phyloP scores from a whole-genome alignment of 2,113 vertebrate species.

The Oceanites oceanicus region DNA sequence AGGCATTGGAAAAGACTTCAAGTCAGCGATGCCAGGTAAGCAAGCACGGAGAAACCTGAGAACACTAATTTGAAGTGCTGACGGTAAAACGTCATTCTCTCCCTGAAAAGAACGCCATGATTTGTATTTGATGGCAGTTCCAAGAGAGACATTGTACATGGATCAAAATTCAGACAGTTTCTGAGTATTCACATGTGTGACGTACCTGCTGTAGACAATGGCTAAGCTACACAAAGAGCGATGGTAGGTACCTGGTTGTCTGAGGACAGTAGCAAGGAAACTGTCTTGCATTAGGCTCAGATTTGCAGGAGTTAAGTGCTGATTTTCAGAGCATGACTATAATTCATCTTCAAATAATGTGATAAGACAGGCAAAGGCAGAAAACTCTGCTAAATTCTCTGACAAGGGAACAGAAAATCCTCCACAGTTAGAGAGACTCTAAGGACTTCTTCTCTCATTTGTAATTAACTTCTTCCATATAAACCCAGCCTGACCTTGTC shows the following conservation, averaged over 20 bases:
- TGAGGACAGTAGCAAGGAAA: not conserved
- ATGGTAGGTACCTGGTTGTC: not conserved
- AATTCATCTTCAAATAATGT: constrained; percentile 19
- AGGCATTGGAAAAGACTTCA: not conserved
- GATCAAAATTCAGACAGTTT: not conserved
- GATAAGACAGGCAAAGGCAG: constrained; percentile 31
- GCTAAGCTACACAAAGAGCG: accelerated
- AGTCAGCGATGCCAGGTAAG: not conserved
- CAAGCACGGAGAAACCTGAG: not conserved
- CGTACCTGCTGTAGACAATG: not conserved
- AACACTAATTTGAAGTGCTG: not conserved
- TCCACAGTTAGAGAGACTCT: constrained; percentile 8
- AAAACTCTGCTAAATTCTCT: constrained; percentile 29
- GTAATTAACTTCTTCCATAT: constrained; percentile 48
- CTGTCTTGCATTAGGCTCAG: not conserved
- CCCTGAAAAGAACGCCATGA: not conserved
- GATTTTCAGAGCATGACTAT: constrained; percentile 17
- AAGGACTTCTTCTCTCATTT: constrained; percentile 26
- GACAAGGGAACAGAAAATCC: constrained; percentile 35
- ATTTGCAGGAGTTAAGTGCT: not conserved
- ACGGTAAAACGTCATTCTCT: accelerated
- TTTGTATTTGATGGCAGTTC: not conserved
- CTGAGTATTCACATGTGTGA: not conserved
- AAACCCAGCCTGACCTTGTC: constrained; percentile 30
- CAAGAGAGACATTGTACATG: not conserved